Evolutionary conservation across 2,113 vertebrate species (phyloP).

Genomic region (Lanius ludovicianus): DNA sequence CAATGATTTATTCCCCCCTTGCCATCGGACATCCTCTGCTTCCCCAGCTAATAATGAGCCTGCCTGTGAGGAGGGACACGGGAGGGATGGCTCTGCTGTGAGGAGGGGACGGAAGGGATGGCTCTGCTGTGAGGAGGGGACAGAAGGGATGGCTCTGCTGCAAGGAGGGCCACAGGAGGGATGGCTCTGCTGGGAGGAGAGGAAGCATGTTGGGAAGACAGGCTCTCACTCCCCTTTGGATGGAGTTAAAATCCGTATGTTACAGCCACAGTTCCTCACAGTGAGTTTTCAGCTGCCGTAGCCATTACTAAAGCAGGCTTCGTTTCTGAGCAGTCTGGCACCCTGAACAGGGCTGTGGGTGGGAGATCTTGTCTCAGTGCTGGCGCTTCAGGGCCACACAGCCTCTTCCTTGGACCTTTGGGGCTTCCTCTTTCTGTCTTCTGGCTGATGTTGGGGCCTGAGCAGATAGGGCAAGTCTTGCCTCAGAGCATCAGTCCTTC

Average conservation of each 20-base stretch:
- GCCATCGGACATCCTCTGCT: slow-evolving; percentile 66
- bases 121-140: neutral
- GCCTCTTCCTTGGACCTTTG: neutral
- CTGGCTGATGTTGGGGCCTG: accelerated
- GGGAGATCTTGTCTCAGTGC: neutral
- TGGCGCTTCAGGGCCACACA: neutral
- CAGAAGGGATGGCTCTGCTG: neutral
- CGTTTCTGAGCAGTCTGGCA: neutral
- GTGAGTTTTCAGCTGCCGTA: neutral
- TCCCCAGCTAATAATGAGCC: slow-evolving; percentile 63
- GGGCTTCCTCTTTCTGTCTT: neutral
- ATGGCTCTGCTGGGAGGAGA: neutral
- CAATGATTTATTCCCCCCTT: slow-evolving; percentile 77
- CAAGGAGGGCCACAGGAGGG: too few relatives aligned
- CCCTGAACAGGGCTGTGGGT: neutral
- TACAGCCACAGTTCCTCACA: neutral
- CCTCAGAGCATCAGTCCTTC: too few relatives aligned
- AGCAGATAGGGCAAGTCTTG: neutral
- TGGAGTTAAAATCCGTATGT: accelerated
- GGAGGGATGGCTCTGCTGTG: neutral
- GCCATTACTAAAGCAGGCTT: neutral
- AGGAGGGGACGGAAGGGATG: neutral
- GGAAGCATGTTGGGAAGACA: neutral
- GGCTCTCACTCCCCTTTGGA: neutral
- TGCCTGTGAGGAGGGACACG: neutral